phyloP scores from a whole-genome alignment of 1,140 invertebrate species.

The Oryzaephilus surinamensis region DNA sequence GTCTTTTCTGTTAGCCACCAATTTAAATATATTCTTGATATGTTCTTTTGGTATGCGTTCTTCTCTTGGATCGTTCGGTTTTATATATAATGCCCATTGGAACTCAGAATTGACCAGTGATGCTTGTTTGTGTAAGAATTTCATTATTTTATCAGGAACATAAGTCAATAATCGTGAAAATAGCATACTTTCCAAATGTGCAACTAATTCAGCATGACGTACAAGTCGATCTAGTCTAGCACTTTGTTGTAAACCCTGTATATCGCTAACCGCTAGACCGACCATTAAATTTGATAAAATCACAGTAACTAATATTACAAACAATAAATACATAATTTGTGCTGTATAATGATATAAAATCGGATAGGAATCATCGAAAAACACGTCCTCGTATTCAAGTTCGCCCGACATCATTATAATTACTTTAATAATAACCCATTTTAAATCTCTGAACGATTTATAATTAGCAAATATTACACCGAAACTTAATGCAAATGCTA shows the following conservation, averaged over 20 bases:
- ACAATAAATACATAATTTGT: slow-evolving; percentile 64
- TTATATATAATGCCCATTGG: slow-evolving; percentile 56
- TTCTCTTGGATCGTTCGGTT: slow-evolving; percentile 70
- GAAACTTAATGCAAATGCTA: slow-evolving; percentile 68
- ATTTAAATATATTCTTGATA: slow-evolving; percentile 56
- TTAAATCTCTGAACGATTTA: slow-evolving; percentile 52
- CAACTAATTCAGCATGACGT: slow-evolving; percentile 67
- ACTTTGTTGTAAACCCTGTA: slow-evolving; percentile 70
- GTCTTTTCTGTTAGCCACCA: slow-evolving; percentile 57
- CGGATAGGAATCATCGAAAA: slow-evolving; percentile 44
- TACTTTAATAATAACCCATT: slow-evolving; percentile 59
- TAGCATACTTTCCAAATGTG: slow-evolving; percentile 67
- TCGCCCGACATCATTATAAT: slow-evolving; percentile 84
- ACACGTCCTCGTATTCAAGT: slow-evolving; percentile 74
- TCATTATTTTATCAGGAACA: slow-evolving; percentile 51
- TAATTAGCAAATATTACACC: slow-evolving; percentile 69
- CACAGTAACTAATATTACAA: slow-evolving; percentile 72
- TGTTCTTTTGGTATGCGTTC: slow-evolving; percentile 63
- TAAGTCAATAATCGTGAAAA: slow-evolving; percentile 62
- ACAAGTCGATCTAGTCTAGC: slow-evolving; percentile 68
- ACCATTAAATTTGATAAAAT: slow-evolving; percentile 76
- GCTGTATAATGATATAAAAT: slow-evolving; percentile 54
- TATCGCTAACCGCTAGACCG: slow-evolving; percentile 76
- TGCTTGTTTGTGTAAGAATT: slow-evolving; percentile 54
- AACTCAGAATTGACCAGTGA: slow-evolving; percentile 59